A percentile compares a stretch with the other conserved stretches of the same genome.
phyloP scores from a whole-genome alignment of 2,888 invertebrate genomes.

The Diabrotica balteata region DNA sequence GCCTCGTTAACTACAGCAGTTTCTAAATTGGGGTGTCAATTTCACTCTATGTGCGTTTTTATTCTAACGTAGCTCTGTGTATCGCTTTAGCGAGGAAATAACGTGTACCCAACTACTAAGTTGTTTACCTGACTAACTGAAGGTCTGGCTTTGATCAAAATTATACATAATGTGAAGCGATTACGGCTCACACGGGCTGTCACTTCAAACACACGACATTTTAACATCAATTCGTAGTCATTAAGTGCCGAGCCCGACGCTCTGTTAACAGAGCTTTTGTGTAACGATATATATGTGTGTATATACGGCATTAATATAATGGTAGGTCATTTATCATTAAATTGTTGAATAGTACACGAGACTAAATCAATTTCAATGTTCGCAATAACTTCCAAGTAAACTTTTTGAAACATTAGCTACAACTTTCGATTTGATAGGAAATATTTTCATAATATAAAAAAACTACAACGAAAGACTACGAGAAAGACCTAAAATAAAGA shows the following conservation, averaged over 20 bases:
- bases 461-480: too few species aligned
- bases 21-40: too few species aligned
- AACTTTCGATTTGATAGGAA: too few species aligned
- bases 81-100: too few species aligned
- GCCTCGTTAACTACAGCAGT: too few species aligned
- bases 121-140: constrained; percentile 1
- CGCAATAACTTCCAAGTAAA: not conserved
- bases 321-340: constrained; percentile 4
- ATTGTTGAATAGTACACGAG: not conserved
- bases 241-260: constrained; percentile 4
- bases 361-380: not conserved
- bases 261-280: constrained; percentile 10
- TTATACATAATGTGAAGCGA: constrained; percentile 5
- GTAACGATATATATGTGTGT: constrained; percentile 5
- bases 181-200: constrained; percentile 3
- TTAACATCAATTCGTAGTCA: constrained; percentile 11
- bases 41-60: too few species aligned
- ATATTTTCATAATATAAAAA: too few species aligned
- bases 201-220: constrained; percentile 12
- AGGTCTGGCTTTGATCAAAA: constrained; percentile 3
- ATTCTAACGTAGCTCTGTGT: too few species aligned
- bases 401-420: too few species aligned
- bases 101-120: too few species aligned
- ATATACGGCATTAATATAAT: constrained; percentile 2
- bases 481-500: too few species aligned